Percentiles rank a stretch among this genome's conserved stretches.
Conservation (phyloP, 1,140 invertebrate species). For the Pseudomyrmex gracilis region DNA sequence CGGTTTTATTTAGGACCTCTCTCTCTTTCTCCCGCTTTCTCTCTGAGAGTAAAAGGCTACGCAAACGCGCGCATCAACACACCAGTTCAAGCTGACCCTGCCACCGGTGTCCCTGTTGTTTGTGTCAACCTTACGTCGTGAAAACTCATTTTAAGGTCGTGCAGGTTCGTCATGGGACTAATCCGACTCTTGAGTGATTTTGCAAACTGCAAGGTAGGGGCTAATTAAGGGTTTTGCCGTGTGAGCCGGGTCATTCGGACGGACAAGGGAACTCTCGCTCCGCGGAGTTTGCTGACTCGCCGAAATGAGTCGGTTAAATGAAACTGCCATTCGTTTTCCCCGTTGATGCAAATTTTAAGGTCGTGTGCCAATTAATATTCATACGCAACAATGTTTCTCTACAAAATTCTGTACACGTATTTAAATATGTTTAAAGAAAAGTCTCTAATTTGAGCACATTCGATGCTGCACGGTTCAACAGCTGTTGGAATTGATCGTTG, state of each 20-base stretch:
- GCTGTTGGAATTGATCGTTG: not conserved
- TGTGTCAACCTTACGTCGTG: slow-evolving; percentile 28
- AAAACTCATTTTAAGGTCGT: slow-evolving; percentile 74
- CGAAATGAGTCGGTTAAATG: slow-evolving; percentile 41
- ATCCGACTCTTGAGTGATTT: slow-evolving; percentile 74
- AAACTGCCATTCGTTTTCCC: not conserved
- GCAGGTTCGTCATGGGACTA: slow-evolving; percentile 66
- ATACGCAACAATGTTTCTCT: not conserved
- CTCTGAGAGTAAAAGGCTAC: slow-evolving; percentile 66
- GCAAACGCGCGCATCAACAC: slow-evolving; percentile 33
- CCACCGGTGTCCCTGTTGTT: not conserved
- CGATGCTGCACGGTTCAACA: not conserved
- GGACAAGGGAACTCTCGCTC: slow-evolving; percentile 1
- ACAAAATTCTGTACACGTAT: not conserved
- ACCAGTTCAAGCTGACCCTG: not conserved
- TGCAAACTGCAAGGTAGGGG: slow-evolving; percentile 62
- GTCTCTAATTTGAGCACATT: not conserved
- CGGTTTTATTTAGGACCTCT: slow-evolving; percentile 73
- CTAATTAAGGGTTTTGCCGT: slow-evolving; percentile 69
- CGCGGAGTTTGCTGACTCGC: not conserved
- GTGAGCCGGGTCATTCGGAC: slow-evolving; percentile 22
- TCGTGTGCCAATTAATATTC: not conserved
- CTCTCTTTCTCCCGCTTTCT: too few relatives aligned
- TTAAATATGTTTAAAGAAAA: not conserved
- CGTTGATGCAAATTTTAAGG: slow-evolving; percentile 6